Conservation (phyloP, 2,888 invertebrate genomes). For the Philopedon plagiatum region DNA sequence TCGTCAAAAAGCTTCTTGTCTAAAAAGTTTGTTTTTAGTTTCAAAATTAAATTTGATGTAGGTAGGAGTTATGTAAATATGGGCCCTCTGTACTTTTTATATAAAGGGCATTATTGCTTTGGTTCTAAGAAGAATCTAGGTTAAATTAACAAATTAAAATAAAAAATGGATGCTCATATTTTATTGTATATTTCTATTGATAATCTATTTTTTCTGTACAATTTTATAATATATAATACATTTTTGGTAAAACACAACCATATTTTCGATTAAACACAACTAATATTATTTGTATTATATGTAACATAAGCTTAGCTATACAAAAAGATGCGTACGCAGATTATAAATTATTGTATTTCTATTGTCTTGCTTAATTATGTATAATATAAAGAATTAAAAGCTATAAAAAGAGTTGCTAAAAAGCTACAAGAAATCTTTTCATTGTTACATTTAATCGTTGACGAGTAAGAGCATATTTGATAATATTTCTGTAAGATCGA, state of each 20-base stretch:
- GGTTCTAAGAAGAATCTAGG: not conserved
- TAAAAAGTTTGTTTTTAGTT: too few relatives aligned
- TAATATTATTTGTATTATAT: not conserved
- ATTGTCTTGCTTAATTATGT: constrained; percentile 1
- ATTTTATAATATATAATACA: constrained; percentile 31
- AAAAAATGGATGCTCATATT: constrained; percentile 33
- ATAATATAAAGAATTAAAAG: not conserved
- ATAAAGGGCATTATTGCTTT: too few relatives aligned
- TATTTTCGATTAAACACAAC: constrained; percentile 17
- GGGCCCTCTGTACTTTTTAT: too few relatives aligned
- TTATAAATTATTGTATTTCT: constrained; percentile 17
- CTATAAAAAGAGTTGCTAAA: not conserved
- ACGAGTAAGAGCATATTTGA: not conserved
- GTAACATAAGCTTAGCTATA: not conserved
- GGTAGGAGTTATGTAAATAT: too few relatives aligned
- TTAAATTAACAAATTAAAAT: constrained; percentile 18
- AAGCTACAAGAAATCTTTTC: not conserved
- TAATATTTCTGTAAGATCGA: too few relatives aligned
- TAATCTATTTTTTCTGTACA: constrained; percentile 32
- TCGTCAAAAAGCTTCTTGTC: too few relatives aligned
- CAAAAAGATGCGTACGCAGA: not conserved
- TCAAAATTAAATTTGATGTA: too few relatives aligned
- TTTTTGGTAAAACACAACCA: constrained; percentile 28
- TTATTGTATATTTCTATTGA: constrained; percentile 34
- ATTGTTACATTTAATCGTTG: constrained; percentile 13